Evolutionary conservation across 2,113 vertebrate species (phyloP).

Genomic region (Chionodraco myersi): DNA sequence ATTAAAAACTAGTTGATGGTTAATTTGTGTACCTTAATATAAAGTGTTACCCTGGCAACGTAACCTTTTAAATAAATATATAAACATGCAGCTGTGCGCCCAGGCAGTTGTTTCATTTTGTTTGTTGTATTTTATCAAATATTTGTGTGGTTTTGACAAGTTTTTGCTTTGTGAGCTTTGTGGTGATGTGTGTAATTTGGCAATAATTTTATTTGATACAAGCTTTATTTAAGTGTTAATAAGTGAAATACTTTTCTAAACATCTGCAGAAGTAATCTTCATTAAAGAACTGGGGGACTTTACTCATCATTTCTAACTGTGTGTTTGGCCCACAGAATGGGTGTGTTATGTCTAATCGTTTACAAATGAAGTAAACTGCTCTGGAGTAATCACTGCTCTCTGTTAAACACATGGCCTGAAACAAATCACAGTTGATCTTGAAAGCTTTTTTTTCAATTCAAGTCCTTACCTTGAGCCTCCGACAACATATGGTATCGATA

Average conservation of each 20-base stretch:
- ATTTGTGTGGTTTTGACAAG: not conserved
- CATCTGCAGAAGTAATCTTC: constrained; percentile 27
- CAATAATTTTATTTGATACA: constrained; percentile 4
- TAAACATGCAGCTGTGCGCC: not conserved
- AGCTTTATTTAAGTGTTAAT: not conserved
- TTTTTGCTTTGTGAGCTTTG: not conserved
- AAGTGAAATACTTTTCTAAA: constrained; percentile 27
- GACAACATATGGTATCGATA: constrained; percentile 41
- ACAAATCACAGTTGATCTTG: constrained; percentile 40
- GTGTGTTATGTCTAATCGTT: constrained; percentile 44
- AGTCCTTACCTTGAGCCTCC: constrained; percentile 3
- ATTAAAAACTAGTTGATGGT: too few relatives aligned
- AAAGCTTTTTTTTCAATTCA: constrained; percentile 25
- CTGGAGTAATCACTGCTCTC: constrained; percentile 34
- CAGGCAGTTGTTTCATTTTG: not conserved
- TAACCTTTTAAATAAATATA: not conserved
- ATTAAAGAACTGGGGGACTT: not conserved
- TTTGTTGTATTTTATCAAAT: not conserved
- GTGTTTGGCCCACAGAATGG: constrained; percentile 37
- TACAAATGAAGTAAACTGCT: constrained; percentile 44
- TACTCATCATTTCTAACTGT: constrained; percentile 23
- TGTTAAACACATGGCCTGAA: constrained; percentile 19
- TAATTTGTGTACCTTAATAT: too few relatives aligned
- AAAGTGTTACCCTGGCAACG: not conserved
- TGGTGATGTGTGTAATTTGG: not conserved